Evolutionary conservation across 2,888 invertebrate species (phyloP).

Genomic region (Diadegma fenestrale): DNA sequence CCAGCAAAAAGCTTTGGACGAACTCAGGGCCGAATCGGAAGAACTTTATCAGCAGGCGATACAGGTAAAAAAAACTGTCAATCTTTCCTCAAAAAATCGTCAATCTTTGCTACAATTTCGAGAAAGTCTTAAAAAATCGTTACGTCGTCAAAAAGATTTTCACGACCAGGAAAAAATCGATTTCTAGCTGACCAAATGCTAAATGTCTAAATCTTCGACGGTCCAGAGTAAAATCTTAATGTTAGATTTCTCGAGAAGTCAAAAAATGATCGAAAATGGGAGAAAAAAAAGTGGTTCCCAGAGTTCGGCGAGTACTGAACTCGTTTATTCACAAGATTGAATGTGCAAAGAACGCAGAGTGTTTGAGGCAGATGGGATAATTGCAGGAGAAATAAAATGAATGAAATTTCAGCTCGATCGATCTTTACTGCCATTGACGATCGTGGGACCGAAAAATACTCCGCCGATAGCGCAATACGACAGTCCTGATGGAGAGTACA

Average conservation of each 20-base stretch:
- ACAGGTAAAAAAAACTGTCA: slow-evolving; percentile 89
- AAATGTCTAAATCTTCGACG: not conserved
- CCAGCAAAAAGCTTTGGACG: slow-evolving; percentile 92
- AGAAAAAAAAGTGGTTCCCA: slow-evolving; percentile 81
- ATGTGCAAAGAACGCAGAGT: not conserved
- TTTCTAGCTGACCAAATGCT: not conserved
- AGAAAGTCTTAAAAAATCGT: not conserved
- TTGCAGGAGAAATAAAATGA: not conserved
- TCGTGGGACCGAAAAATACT: slow-evolving; percentile 91
- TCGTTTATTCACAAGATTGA: not conserved
- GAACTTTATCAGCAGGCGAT: slow-evolving; percentile 95
- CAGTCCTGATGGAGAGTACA: slow-evolving; percentile 96
- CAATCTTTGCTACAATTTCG: not conserved
- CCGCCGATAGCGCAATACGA: slow-evolving; percentile 93
- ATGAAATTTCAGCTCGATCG: slow-evolving; percentile 88
- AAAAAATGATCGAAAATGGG: slow-evolving; percentile 2
- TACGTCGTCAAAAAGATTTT: not conserved
- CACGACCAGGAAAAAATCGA: not conserved
- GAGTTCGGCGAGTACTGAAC: not conserved
- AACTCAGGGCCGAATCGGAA: slow-evolving; percentile 92
- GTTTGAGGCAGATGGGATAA: not conserved
- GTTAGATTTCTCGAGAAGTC: not conserved
- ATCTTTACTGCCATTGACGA: slow-evolving; percentile 88
- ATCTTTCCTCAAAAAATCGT: too few relatives aligned
- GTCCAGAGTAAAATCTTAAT: not conserved